phyloP scores from a whole-genome alignment of 1,140 invertebrate species.

The Chironomus tepperi region DNA sequence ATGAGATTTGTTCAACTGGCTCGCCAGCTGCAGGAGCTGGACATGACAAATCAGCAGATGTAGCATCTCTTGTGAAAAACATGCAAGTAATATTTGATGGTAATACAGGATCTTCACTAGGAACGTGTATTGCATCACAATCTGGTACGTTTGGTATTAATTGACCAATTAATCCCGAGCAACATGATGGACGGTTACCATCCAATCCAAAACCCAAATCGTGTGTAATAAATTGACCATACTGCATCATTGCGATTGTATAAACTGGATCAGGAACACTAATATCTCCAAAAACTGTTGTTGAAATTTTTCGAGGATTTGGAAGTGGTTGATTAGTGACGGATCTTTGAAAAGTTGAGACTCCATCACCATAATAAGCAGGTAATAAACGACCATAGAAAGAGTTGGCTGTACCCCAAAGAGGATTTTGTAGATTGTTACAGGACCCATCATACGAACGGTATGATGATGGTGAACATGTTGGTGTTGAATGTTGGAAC shows the following conservation, averaged over 20 bases:
- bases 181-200: slow-evolving; percentile 56
- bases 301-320: slow-evolving; percentile 57
- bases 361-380: slow-evolving; percentile 69
- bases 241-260: slow-evolving; percentile 73
- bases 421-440: slow-evolving; percentile 67
- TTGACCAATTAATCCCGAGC: slow-evolving; percentile 57
- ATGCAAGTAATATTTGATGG: slow-evolving; percentile 63
- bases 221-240: slow-evolving; percentile 80
- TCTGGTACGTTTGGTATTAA: slow-evolving; percentile 48
- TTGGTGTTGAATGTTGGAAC: not conserved
- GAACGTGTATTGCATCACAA: slow-evolving; percentile 62
- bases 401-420: slow-evolving; percentile 60
- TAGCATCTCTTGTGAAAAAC: slow-evolving; percentile 74
- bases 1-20: slow-evolving; percentile 71
- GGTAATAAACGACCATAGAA: slow-evolving; percentile 53
- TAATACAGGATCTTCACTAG: slow-evolving; percentile 70
- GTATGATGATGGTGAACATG: slow-evolving; percentile 50
- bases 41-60: slow-evolving; percentile 58
- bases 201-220: slow-evolving; percentile 71
- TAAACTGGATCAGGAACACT: slow-evolving; percentile 59
- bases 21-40: slow-evolving; percentile 42
- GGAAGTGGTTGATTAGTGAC: slow-evolving; percentile 55
- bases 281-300: slow-evolving; percentile 54
- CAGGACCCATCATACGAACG: slow-evolving; percentile 75
- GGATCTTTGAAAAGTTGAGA: slow-evolving; percentile 54